Evolutionary conservation across 30 jellyfish, hydroid and myxozoan genomes (phyloP).

Genomic region (Nemopilema nomurai): DNA sequence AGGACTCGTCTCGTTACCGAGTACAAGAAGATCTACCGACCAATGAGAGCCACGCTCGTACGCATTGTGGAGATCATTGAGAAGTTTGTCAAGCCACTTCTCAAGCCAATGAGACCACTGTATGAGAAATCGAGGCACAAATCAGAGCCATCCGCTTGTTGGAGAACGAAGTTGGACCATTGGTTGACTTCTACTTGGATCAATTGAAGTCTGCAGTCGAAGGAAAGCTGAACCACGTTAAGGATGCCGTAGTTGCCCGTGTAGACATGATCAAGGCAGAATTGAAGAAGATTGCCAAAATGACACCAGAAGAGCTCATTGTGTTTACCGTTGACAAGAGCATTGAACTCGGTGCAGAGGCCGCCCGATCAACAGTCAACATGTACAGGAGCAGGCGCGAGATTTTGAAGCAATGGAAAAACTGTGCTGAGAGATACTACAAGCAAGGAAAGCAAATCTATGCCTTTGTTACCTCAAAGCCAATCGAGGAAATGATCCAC

Average conservation of each 20-base stretch:
- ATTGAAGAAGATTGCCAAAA: constrained; percentile 44
- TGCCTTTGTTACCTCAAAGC: constrained; percentile 56
- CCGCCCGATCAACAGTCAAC: constrained; percentile 8
- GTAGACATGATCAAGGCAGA: constrained; percentile 7
- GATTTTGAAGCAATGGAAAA: constrained; percentile 38
- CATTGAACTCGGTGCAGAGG: constrained; percentile 62
- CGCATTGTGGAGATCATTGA: constrained; percentile 45
- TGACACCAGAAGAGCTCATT: constrained; percentile 79
- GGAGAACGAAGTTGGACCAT: constrained; percentile 57
- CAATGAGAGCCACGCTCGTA: constrained; percentile 30
- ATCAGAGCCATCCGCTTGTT: constrained; percentile 57
- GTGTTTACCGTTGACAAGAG: constrained; percentile 36
- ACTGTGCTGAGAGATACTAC: constrained; percentile 9
- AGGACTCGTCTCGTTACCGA: constrained; percentile 21
- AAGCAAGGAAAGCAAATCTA: constrained; percentile 29
- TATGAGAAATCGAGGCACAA: constrained; percentile 61
- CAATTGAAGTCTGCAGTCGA: constrained; percentile 38
- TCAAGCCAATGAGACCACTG: constrained; percentile 78
- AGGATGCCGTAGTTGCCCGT: background rate
- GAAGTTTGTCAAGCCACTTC: constrained; percentile 69
- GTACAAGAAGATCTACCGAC: constrained; percentile 55
- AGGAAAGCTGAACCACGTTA: constrained; percentile 8
- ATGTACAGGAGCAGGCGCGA: constrained; percentile 51
- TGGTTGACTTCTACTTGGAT: constrained; percentile 32
- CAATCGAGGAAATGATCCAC: constrained; percentile 71